Evolutionary conservation across 2,797 vertebrate species (phyloP).

Genomic region (Ctenochaetus hawaiiensis): DNA sequence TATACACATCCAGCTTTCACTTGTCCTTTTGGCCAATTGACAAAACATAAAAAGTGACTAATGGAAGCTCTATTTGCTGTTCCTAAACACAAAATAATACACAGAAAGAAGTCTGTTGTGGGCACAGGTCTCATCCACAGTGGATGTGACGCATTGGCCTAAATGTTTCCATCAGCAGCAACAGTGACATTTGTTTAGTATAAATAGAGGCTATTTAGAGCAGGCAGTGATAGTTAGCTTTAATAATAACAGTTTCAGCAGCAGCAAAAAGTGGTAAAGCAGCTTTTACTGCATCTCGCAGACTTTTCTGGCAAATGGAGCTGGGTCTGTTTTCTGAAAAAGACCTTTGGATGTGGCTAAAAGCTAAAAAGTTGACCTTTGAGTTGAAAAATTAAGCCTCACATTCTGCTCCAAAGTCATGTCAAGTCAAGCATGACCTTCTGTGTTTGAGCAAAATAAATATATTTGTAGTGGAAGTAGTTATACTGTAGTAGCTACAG

Average conservation of each 20-base stretch:
- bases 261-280: neutral
- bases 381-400: neutral
- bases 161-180: neutral
- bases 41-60: neutral
- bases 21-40: neutral
- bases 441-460: neutral
- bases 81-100: slow-evolving; percentile 13
- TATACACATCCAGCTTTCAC: neutral
- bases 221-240: slow-evolving; percentile 1
- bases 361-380: neutral
- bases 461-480: neutral
- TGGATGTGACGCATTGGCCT: slow-evolving; percentile 5
- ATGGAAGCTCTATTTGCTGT: neutral
- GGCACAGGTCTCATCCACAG: neutral
- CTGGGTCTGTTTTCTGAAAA: too few relatives aligned
- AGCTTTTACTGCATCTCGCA: neutral
- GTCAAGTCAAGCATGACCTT: neutral
- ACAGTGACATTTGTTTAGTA: slow-evolving; percentile 28
- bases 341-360: neutral
- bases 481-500: too few relatives aligned
- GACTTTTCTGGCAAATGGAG: neutral
- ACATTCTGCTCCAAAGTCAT: neutral
- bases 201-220: slow-evolving; percentile 17
- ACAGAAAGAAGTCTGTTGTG: neutral
- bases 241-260: neutral